Conservation (phyloP, 2,888 invertebrate genomes). For the Nezara viridula region DNA sequence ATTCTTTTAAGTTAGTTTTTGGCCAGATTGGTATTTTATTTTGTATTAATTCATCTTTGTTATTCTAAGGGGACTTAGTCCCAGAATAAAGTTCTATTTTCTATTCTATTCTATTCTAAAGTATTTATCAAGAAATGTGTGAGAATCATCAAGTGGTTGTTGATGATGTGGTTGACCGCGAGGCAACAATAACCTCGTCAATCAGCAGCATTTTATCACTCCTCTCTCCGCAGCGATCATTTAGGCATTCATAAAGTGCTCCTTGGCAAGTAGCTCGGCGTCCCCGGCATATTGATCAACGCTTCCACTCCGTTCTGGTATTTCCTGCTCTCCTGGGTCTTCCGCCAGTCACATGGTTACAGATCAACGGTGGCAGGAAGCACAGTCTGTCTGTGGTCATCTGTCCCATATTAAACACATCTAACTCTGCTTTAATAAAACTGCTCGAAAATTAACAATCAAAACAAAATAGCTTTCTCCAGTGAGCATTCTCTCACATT, state of each 20-base stretch:
- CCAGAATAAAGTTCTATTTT: no score
- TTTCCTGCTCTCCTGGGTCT: conserved; percentile 3
- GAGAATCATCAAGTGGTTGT: no score
- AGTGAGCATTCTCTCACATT: no score
- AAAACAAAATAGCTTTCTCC: no score
- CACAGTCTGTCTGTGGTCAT: not conserved
- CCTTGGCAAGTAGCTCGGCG: not conserved
- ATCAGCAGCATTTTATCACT: not conserved
- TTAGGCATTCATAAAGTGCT: conserved; percentile 24
- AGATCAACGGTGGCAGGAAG: conserved; percentile 46
- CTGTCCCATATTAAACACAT: not conserved
- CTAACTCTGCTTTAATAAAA: not conserved
- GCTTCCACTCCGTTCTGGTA: conserved; percentile 17
- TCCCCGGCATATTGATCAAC: not conserved
- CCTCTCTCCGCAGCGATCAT: not conserved
- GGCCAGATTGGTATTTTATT: no score
- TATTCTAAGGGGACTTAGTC: no score
- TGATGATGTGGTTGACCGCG: not conserved
- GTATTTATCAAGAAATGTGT: no score
- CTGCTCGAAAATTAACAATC: no score
- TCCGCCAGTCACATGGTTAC: conserved; percentile 41
- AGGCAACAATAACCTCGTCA: not conserved
- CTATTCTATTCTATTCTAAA: no score
- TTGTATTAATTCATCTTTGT: no score
- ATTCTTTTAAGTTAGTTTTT: no score